These are phyloP conservation scores for Venustaconcha ellipsiformis DNA, from an alignment of 1,140 invertebrate species.

Conservation along the genomic window DNA sequence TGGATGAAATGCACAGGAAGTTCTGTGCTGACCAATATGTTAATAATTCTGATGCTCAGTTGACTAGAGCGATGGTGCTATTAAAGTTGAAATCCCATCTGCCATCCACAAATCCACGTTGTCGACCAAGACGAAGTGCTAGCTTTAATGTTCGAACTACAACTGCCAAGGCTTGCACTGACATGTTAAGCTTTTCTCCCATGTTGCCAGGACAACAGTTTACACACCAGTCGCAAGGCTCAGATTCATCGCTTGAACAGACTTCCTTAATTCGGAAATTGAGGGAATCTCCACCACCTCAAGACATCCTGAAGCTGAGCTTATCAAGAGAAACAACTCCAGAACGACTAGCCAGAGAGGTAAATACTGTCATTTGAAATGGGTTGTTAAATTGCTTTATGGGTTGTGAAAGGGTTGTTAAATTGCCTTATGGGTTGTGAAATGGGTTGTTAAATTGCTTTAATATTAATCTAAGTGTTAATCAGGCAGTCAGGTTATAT, in stretches of 20 bases:
- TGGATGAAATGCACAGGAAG: conserved; percentile 51
- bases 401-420: no score
- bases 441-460: not conserved
- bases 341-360: conserved; percentile 12
- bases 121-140: conserved; percentile 23
- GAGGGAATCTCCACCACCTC: conserved; percentile 19
- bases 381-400: not conserved
- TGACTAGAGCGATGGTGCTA: conserved; percentile 23
- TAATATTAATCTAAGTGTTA: no score
- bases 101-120: not conserved
- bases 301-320: conserved; percentile 14
- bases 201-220: conserved; percentile 10
- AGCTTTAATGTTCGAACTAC: conserved; percentile 31
- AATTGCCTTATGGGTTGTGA: no score
- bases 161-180: conserved; percentile 4
- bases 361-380: conserved; percentile 23
- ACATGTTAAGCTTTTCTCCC: conserved; percentile 14
- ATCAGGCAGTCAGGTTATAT: no score
- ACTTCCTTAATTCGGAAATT: no score
- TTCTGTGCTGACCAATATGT: conserved; percentile 48
- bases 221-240: no score
- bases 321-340: conserved; percentile 30
- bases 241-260: no score
- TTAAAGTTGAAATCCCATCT: conserved; percentile 28
- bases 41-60: conserved; percentile 21